A percentile compares a stretch with the other conserved stretches of the same genome.
Evolutionary conservation across 2,888 invertebrate species (phyloP).

Genomic region (Pherbina coryleti): DNA sequence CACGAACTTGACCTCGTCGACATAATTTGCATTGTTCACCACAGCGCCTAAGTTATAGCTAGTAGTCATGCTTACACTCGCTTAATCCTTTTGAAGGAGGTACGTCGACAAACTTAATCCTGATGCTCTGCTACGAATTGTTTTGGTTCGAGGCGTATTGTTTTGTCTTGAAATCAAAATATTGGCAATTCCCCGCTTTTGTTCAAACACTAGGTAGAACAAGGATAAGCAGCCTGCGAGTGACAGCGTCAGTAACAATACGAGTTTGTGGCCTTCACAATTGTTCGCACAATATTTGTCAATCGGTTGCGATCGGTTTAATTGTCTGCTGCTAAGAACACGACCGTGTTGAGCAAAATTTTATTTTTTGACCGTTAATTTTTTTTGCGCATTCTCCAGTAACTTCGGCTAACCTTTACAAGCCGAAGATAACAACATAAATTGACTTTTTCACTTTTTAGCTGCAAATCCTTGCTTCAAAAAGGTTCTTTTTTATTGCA

Average conservation of each 20-base stretch:
- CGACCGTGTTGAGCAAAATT: neutral
- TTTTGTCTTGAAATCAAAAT: constrained; percentile 65
- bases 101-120: constrained; percentile 13
- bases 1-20: neutral
- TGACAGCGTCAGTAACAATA: neutral
- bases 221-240: constrained; percentile 1
- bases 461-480: neutral
- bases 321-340: constrained; percentile 7
- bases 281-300: constrained; percentile 3
- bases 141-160: constrained; percentile 58
- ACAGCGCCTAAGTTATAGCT: neutral
- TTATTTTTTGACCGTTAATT: neutral
- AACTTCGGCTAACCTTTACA: neutral
- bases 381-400: neutral
- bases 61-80: constrained; percentile 50
- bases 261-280: neutral
- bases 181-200: constrained; percentile 57
- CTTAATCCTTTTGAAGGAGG: constrained; percentile 58
- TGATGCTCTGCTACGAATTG: constrained; percentile 27
- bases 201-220: neutral
- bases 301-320: constrained; percentile 12
- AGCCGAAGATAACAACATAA: neutral
- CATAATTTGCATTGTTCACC: neutral
- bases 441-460: neutral
- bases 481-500: neutral